These are phyloP conservation scores for Acleris sparsana DNA, from an alignment of 2,888 invertebrate genomes.

Conservation along the genomic window DNA sequence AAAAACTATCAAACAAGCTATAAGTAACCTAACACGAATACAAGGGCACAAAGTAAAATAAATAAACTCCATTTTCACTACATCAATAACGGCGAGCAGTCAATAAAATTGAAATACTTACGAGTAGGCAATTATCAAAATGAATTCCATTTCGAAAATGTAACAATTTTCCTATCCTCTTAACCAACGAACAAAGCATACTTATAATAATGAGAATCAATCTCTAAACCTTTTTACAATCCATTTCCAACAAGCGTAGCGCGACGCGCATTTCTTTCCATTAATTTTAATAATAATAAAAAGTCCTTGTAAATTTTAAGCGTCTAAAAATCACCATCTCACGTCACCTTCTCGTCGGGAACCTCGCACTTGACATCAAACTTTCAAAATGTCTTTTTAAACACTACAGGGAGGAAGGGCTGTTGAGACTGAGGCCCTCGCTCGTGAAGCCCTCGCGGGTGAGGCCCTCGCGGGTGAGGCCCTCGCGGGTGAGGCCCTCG, in stretches of 20 bases:
- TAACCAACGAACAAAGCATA: conserved; percentile 70
- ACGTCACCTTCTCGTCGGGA: conserved; percentile 61
- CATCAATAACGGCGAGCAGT: conserved; percentile 24
- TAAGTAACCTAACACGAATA: conserved; percentile 28
- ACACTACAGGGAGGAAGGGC: conserved; percentile 55
- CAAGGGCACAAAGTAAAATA: conserved; percentile 33
- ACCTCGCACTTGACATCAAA: conserved; percentile 60
- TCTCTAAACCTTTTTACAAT: conserved; percentile 67
- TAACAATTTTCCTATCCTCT: conserved; percentile 71
- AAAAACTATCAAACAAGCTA: conserved; percentile 26
- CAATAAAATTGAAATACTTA: conserved; percentile 44
- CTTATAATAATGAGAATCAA: conserved; percentile 59
- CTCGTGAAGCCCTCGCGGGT: too few relatives aligned
- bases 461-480: background rate
- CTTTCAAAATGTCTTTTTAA: conserved; percentile 55
- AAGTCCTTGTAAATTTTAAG: conserved; percentile 67
- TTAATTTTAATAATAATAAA: conserved; percentile 56
- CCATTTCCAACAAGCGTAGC: conserved; percentile 75
- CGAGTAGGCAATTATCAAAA: conserved; percentile 46
- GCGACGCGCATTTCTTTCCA: conserved; percentile 65
- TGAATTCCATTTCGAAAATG: conserved; percentile 61
- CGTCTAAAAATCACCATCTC: conserved; percentile 76
- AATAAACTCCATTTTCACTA: conserved; percentile 36
- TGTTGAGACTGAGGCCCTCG: background rate
- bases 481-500: conserved; percentile 49